Percentiles rank a stretch among this genome's conserved stretches.
Evolutionary conservation across 2,797 vertebrate genomes (phyloP).

Genomic region (Phylloscopus collybita): DNA sequence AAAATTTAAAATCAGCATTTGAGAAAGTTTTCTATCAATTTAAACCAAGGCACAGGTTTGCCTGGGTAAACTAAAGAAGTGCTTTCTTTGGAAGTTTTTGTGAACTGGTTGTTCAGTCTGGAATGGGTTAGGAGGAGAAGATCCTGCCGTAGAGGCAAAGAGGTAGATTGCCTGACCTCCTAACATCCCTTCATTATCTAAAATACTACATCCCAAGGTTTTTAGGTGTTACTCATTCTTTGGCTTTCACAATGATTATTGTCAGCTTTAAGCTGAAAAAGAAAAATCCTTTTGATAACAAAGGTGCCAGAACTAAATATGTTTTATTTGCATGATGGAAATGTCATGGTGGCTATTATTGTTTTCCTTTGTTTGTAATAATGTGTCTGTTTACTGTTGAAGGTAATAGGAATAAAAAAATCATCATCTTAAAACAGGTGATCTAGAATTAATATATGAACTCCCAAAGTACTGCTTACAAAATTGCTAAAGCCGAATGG

Average conservation of each 20-base stretch:
- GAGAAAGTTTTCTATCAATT: background rate
- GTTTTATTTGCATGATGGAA: background rate
- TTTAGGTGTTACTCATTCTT: background rate
- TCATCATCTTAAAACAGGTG: background rate
- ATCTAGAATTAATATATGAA: background rate
- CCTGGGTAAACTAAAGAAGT: background rate
- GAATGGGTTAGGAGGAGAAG: background rate
- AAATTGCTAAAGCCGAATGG: background rate
- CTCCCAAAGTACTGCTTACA: background rate
- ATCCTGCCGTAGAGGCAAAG: background rate
- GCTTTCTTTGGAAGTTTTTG: background rate
- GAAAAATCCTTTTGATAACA: background rate
- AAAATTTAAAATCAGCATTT: background rate
- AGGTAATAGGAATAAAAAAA: background rate
- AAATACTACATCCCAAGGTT: background rate
- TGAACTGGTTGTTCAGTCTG: background rate
- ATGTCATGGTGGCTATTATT: background rate
- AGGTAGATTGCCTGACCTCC: background rate
- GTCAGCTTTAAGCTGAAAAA: background rate
- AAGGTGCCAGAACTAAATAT: background rate
- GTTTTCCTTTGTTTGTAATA: background rate
- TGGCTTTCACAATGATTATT: background rate
- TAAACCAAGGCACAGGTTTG: background rate
- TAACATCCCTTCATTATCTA: background rate
- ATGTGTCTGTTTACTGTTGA: background rate